Evolutionary conservation across 1,140 invertebrate genomes (phyloP).

Genomic region (Heterodera carotae): DNA sequence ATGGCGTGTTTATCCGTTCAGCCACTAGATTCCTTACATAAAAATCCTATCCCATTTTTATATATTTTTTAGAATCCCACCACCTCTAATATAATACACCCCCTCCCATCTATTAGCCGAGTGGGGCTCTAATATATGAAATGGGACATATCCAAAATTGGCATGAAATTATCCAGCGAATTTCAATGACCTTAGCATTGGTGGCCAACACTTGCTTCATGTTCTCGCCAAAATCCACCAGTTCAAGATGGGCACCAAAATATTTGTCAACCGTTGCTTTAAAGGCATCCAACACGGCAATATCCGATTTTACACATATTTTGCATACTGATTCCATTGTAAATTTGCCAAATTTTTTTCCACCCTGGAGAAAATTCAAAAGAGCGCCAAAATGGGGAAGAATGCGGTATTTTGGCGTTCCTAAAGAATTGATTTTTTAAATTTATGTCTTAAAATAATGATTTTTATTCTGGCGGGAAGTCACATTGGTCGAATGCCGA

Average conservation of each 20-base stretch:
- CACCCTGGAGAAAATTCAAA: not conserved
- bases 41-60: not conserved
- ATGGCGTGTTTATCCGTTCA: too few relatives aligned
- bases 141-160: too few relatives aligned
- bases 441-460: too few relatives aligned
- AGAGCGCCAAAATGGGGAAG: not conserved
- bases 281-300: not conserved
- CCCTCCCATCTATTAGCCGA: too few relatives aligned
- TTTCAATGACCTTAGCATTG: not conserved
- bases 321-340: not conserved
- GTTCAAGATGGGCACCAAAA: not conserved
- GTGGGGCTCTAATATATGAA: too few relatives aligned
- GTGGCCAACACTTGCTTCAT: not conserved
- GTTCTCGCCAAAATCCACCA: not conserved
- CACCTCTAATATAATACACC: too few relatives aligned
- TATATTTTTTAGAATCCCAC: too few relatives aligned
- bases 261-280: not conserved
- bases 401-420: not conserved
- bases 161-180: too few relatives aligned
- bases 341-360: not conserved
- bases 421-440: not conserved
- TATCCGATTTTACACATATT: not conserved
- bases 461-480: too few relatives aligned
- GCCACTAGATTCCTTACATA: too few relatives aligned
- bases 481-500: too few relatives aligned